Evolutionary conservation across 2,113 vertebrate genomes (phyloP).

Genomic region (Panurus biarmicus): DNA sequence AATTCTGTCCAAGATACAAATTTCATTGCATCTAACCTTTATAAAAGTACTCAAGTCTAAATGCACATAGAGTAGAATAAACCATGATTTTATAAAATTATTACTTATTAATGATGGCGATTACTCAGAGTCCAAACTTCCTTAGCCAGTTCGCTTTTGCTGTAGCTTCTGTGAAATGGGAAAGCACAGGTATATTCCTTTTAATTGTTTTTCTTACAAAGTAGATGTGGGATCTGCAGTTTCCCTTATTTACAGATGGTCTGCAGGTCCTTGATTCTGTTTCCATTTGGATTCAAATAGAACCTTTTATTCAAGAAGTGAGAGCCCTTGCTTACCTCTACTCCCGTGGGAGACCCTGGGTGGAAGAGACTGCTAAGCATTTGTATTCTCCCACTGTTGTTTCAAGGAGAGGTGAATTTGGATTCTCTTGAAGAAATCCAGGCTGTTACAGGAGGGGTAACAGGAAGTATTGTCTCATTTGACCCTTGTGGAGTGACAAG

Average conservation of each 20-base stretch:
- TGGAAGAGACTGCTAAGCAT: neutral
- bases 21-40: neutral
- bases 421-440: neutral
- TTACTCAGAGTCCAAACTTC: neutral
- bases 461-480: neutral
- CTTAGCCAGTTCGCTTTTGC: neutral
- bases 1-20: neutral
- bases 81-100: neutral
- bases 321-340: neutral
- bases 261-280: neutral
- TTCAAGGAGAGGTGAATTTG: neutral
- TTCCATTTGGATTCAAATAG: neutral
- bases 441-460: neutral
- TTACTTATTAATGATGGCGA: neutral
- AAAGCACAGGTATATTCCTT: neutral
- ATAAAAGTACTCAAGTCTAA: neutral
- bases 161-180: neutral
- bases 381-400: neutral
- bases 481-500: neutral
- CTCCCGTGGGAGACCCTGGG: neutral
- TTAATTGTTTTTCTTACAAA: neutral
- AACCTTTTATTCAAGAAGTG: neutral
- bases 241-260: neutral
- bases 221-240: neutral
- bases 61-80: neutral